Conservation (phyloP, 2,888 invertebrate genomes). For the Leptopilina syphax region DNA sequence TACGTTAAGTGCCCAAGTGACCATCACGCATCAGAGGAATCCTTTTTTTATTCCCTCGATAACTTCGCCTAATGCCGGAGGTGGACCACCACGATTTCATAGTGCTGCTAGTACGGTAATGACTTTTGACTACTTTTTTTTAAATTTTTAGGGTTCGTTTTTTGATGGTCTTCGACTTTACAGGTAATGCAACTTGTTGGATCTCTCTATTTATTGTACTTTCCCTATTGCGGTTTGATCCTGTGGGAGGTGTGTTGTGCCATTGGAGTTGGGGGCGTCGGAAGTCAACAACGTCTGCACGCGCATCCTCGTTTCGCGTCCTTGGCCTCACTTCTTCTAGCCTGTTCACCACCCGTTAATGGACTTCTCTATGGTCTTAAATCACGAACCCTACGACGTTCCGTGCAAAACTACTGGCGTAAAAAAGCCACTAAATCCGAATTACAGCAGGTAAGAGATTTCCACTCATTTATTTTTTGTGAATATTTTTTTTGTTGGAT, state of each 20-base stretch:
- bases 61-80: constrained; percentile 79
- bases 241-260: constrained; percentile 81
- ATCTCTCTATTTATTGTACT: constrained; percentile 84
- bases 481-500: too few relatives aligned
- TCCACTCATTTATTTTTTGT: too few relatives aligned
- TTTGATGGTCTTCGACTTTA: constrained; percentile 31
- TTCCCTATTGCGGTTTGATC: constrained; percentile 85
- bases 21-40: constrained; percentile 89
- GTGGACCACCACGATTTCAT: constrained; percentile 73
- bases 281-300: constrained; percentile 55
- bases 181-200: constrained; percentile 85
- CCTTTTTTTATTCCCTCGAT: constrained; percentile 86
- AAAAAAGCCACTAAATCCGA: constrained; percentile 88
- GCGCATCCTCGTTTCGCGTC: constrained; percentile 79
- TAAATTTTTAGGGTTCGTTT: too few relatives aligned
- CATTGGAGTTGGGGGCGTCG: constrained; percentile 63
- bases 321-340: constrained; percentile 82
- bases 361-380: constrained; percentile 88
- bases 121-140: constrained; percentile 15
- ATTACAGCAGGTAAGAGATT: constrained; percentile 80
- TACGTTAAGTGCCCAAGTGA: constrained; percentile 89
- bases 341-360: constrained; percentile 85
- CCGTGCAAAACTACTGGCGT: constrained; percentile 87
- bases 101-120: constrained; percentile 72
- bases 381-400: constrained; percentile 84